Conservation (phyloP, 2,113 vertebrate species). For the Panthera leo region DNA sequence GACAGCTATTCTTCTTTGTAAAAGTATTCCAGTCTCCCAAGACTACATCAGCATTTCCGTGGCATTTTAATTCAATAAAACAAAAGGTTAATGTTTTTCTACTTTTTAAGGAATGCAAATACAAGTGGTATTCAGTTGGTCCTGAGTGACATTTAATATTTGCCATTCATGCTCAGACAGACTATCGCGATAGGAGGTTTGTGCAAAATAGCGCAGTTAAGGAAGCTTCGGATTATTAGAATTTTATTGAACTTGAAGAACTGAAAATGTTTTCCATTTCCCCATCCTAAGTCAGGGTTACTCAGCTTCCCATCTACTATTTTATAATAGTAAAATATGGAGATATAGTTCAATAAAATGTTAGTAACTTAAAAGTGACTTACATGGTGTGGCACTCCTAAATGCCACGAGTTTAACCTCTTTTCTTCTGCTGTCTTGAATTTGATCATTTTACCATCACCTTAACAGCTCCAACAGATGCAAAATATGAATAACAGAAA, state of each 20-base stretch:
- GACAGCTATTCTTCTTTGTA: slow-evolving; percentile 89
- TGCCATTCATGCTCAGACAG: slow-evolving; percentile 71
- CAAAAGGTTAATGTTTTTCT: slow-evolving; percentile 90
- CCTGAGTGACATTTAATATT: slow-evolving; percentile 86
- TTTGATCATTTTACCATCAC: slow-evolving; percentile 39
- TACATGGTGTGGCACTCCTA: neutral
- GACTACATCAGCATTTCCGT: slow-evolving; percentile 88
- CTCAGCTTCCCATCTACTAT: neutral
- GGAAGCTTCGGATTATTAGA: slow-evolving; percentile 65
- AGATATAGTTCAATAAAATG: slow-evolving; percentile 27
- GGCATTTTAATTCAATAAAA: slow-evolving; percentile 92
- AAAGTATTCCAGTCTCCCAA: slow-evolving; percentile 88
- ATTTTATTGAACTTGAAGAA: slow-evolving; percentile 51
- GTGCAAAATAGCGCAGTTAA: slow-evolving; percentile 19
- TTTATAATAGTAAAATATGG: slow-evolving; percentile 48
- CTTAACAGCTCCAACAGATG: neutral
- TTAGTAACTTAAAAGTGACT: neutral
- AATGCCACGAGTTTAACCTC: neutral
- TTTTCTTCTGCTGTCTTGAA: slow-evolving; percentile 12
- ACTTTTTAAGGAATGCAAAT: slow-evolving; percentile 88
- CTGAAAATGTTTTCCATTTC: slow-evolving; percentile 49
- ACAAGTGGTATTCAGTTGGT: slow-evolving; percentile 83
- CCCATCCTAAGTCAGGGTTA: neutral
- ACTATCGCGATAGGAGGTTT: slow-evolving; percentile 78
- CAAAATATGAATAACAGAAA: slow-evolving; percentile 1